Conservation (phyloP, 1,140 invertebrate genomes). For the Magallana ariakensis region DNA sequence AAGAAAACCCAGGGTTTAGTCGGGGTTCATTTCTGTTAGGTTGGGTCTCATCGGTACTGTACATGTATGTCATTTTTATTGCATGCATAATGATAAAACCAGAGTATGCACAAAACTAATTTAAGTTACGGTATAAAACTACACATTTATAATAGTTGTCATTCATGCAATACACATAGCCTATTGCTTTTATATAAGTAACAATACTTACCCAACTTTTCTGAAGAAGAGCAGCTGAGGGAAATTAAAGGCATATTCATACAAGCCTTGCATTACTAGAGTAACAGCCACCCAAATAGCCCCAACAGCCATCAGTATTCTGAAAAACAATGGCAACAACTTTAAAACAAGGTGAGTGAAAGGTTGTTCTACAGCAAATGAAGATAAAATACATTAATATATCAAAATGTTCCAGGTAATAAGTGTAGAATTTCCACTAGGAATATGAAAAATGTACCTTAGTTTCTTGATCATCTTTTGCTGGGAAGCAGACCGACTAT, state of each 20-base stretch:
- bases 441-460: constrained; percentile 59
- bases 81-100: too few relatives aligned
- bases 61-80: too few relatives aligned
- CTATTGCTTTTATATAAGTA: too few relatives aligned
- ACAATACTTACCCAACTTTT: constrained; percentile 70
- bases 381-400: neutral
- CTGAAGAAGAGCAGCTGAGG: constrained; percentile 68
- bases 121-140: too few relatives aligned
- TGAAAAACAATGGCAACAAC: constrained; percentile 53
- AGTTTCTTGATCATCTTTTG: constrained; percentile 73
- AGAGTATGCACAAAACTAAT: too few relatives aligned
- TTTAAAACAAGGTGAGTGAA: neutral
- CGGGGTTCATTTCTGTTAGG: too few relatives aligned
- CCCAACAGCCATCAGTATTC: constrained; percentile 70
- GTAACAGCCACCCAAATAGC: constrained; percentile 73
- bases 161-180: too few relatives aligned
- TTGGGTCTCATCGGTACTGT: too few relatives aligned
- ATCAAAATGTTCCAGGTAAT: neutral
- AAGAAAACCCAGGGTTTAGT: too few relatives aligned
- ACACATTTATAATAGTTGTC: too few relatives aligned
- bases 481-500: constrained; percentile 73
- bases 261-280: constrained; percentile 72
- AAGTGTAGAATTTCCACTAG: too few relatives aligned
- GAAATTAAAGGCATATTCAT: constrained; percentile 75
- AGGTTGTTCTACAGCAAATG: neutral